phyloP scores from a whole-genome alignment of 2,797 vertebrate species.

The Darevskia mixta region DNA sequence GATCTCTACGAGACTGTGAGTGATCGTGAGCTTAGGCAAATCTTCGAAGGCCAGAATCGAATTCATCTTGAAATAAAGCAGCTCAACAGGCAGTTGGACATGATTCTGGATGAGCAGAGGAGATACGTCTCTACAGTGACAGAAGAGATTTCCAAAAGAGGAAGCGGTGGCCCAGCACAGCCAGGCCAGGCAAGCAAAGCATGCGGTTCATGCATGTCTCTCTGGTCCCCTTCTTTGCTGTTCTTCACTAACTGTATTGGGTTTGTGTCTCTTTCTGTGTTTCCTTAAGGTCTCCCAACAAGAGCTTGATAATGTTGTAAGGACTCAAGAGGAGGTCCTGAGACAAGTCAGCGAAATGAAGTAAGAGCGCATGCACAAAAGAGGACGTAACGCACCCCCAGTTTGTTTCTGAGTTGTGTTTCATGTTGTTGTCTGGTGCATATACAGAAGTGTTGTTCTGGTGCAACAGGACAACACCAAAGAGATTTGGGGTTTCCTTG shows the following conservation, averaged over 20 bases:
- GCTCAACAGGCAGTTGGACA: constrained; percentile 91
- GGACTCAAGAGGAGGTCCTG: constrained; percentile 90
- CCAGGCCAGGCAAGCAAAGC: constrained; percentile 83
- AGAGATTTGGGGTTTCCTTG: neutral
- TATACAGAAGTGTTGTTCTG: neutral
- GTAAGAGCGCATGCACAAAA: constrained; percentile 79
- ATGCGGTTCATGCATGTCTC: neutral
- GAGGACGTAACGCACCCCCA: too few species aligned
- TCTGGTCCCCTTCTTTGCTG: neutral
- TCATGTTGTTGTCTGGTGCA: neutral
- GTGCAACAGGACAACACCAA: neutral
- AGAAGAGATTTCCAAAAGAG: constrained; percentile 88
- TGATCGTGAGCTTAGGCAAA: constrained; percentile 93
- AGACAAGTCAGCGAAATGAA: constrained; percentile 90
- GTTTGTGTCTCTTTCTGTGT: neutral
- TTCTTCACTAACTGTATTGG: neutral
- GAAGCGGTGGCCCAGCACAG: constrained; percentile 66
- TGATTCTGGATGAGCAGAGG: constrained; percentile 98
- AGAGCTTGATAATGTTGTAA: constrained; percentile 84
- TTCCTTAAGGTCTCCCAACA: constrained; percentile 78
- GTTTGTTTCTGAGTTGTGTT: neutral
- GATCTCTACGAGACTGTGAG: constrained; percentile 91
- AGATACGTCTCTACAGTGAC: constrained; percentile 89
- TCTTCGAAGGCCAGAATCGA: constrained; percentile 97
- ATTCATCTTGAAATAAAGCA: constrained; percentile 98